These are phyloP conservation scores for Rotaria sp. DNA, from an alignment of 2,888 invertebrate species.

Conservation along the genomic window DNA sequence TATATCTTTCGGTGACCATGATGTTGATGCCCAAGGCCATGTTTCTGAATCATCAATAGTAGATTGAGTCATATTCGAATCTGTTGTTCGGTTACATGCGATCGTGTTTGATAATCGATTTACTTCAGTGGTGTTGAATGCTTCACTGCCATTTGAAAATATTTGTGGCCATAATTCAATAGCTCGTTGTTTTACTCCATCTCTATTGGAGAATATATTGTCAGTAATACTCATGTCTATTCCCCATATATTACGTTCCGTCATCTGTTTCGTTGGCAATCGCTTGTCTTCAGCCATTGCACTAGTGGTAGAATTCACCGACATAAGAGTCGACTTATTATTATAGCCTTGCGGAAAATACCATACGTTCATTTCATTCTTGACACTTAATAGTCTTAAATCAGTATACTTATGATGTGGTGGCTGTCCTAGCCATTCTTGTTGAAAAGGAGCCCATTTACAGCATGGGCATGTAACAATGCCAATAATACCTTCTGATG, in stretches of 20 bases:
- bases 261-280: no score
- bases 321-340: background rate
- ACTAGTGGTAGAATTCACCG: no score
- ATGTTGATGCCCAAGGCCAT: background rate
- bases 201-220: background rate
- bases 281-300: no score
- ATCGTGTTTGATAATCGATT: background rate
- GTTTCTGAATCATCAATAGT: background rate
- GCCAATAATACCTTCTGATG: background rate
- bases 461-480: background rate
- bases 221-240: background rate
- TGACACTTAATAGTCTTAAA: background rate
- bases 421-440: background rate
- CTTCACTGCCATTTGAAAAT: background rate
- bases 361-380: background rate
- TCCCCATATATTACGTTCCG: background rate
- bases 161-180: background rate
- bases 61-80: background rate
- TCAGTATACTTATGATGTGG: background rate
- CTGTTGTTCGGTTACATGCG: background rate
- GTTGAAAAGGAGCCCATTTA: background rate
- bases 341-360: background rate
- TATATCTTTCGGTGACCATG: background rate
- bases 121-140: background rate
- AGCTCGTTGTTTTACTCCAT: background rate